Percentiles rank a stretch among this genome's conserved stretches.
Conservation (phyloP, 1,140 invertebrate species). For the Rhyacophila brunnea region DNA sequence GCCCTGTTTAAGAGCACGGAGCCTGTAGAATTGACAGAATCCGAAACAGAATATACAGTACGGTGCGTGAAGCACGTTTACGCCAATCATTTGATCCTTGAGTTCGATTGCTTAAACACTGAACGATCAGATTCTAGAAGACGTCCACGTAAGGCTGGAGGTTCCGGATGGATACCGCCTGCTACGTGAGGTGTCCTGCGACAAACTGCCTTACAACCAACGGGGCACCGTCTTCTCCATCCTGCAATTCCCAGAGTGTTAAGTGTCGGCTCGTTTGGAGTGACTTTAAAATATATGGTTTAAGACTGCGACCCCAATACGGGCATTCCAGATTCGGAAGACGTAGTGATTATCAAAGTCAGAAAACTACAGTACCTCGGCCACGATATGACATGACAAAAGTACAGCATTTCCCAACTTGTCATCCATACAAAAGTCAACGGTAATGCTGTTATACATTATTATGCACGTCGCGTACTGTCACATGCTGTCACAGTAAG, state of each 20-base stretch:
- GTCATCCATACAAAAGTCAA: no score
- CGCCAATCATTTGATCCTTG: slow-evolving; percentile 80
- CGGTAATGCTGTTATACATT: no score
- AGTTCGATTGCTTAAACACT: slow-evolving; percentile 98
- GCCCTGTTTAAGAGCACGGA: slow-evolving; percentile 87
- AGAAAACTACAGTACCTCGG: no score
- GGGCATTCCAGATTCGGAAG: slow-evolving; percentile 88
- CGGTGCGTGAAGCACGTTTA: slow-evolving; percentile 94
- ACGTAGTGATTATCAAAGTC: no score
- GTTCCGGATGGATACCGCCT: slow-evolving; percentile 77
- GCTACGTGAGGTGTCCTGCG: slow-evolving; percentile 71
- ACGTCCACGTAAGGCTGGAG: slow-evolving; percentile 87
- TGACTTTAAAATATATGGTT: slow-evolving; percentile 89
- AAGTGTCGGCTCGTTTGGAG: slow-evolving; percentile 79
- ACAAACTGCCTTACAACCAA: slow-evolving; percentile 81
- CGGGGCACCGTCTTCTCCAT: slow-evolving; percentile 86
- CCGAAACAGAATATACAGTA: slow-evolving; percentile 97
- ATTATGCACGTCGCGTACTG: no score
- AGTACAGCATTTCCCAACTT: no score
- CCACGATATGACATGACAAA: no score
- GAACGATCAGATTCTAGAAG: slow-evolving; percentile 91
- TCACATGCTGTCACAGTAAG: no score
- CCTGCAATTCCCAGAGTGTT: slow-evolving; percentile 77
- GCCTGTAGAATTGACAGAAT: slow-evolving; percentile 92
- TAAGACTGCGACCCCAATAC: slow-evolving; percentile 96